These are phyloP conservation scores for Fragum whitleyi DNA, from an alignment of 2,888 invertebrate species.

Conservation along the genomic window DNA sequence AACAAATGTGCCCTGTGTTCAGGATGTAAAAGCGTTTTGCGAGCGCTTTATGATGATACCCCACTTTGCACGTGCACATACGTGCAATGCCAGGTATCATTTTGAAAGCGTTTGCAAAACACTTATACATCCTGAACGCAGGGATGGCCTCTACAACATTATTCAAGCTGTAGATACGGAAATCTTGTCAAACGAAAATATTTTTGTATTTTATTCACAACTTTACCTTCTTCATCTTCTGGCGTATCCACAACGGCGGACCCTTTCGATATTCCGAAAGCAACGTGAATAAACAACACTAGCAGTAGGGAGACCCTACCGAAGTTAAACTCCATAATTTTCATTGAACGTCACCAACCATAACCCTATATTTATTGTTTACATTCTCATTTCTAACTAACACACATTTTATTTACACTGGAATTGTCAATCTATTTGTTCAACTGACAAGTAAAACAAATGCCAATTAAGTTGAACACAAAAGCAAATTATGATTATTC, in stretches of 20 bases:
- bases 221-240: conserved; percentile 19
- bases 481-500: neutral
- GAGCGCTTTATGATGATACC: too few relatives aligned
- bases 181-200: too few relatives aligned
- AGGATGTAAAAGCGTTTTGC: too few relatives aligned
- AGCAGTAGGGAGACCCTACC: conserved; percentile 8
- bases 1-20: too few relatives aligned
- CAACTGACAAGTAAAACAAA: conserved; percentile 19
- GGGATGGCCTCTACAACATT: too few relatives aligned
- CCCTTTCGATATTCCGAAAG: conserved; percentile 17
- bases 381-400: conserved; percentile 7
- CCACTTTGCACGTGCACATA: too few relatives aligned
- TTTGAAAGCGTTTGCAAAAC: too few relatives aligned
- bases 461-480: conserved; percentile 16
- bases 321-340: conserved; percentile 16
- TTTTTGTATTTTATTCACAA: neutral
- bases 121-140: too few relatives aligned
- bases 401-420: conserved; percentile 15
- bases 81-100: too few relatives aligned
- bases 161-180: too few relatives aligned
- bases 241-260: conserved; percentile 18
- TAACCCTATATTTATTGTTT: conserved; percentile 5
- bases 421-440: conserved; percentile 5
- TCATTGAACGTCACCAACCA: conserved; percentile 14
- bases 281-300: conserved; percentile 23